A percentile compares a stretch with the other conserved stretches of the same genome.
Conservation (phyloP, 2,797 vertebrate genomes). For the Smutsia gigantea region DNA sequence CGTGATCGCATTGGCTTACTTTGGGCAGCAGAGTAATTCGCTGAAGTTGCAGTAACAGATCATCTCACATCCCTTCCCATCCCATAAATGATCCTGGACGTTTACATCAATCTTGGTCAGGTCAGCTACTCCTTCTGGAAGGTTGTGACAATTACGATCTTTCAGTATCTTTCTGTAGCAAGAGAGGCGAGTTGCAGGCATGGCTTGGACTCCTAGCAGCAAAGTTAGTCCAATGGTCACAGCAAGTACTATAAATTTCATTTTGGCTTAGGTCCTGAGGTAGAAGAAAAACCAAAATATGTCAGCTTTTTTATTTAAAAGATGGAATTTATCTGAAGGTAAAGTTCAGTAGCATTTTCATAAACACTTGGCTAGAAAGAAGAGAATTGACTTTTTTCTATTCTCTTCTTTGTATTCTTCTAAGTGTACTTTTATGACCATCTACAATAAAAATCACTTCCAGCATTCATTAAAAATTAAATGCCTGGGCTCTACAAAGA, state of each 20-base stretch:
- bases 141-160: slow-evolving; percentile 84
- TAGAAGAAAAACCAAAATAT: not conserved
- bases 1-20: slow-evolving; percentile 84
- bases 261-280: slow-evolving; percentile 59
- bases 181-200: slow-evolving; percentile 80
- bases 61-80: slow-evolving; percentile 87
- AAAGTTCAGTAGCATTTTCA: not conserved
- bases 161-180: slow-evolving; percentile 88
- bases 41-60: slow-evolving; percentile 90
- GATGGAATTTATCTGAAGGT: not conserved
- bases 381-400: not conserved
- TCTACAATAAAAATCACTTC: slow-evolving; percentile 12
- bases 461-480: slow-evolving; percentile 48
- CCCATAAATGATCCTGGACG: slow-evolving; percentile 88
- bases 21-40: slow-evolving; percentile 90
- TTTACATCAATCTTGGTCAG: slow-evolving; percentile 78
- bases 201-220: slow-evolving; percentile 63
- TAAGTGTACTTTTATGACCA: not conserved
- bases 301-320: slow-evolving; percentile 13
- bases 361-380: not conserved
- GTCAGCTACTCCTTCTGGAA: slow-evolving; percentile 77
- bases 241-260: slow-evolving; percentile 63
- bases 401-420: slow-evolving; percentile 14
- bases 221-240: slow-evolving; percentile 78
- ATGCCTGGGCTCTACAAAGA: not conserved